phyloP scores from a whole-genome alignment of 2,113 vertebrate species.

The Pseudopipra pipra region DNA sequence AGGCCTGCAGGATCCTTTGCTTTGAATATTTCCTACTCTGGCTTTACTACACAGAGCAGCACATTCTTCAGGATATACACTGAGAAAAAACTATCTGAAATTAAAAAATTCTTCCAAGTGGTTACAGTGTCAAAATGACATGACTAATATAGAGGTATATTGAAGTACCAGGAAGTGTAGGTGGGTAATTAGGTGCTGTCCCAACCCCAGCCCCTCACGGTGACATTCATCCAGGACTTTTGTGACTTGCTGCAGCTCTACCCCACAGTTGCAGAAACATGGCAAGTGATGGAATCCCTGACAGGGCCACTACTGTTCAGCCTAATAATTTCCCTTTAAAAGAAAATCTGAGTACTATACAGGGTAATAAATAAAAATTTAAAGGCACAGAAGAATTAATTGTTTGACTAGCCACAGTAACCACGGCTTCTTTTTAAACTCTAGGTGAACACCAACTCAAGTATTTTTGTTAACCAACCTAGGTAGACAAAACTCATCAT shows the following conservation, averaged over 20 bases:
- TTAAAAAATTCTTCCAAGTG: background rate
- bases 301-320: background rate
- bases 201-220: background rate
- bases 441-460: background rate
- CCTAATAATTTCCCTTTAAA: background rate
- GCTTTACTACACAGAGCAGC: background rate
- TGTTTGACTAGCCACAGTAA: background rate
- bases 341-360: background rate
- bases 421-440: background rate
- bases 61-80: background rate
- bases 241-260: background rate
- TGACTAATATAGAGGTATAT: background rate
- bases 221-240: background rate
- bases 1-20: constrained; percentile 28
- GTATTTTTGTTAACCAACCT: background rate
- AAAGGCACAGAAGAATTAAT: background rate
- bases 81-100: background rate
- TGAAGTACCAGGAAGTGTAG: background rate
- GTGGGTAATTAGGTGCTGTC: background rate
- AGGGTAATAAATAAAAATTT: background rate
- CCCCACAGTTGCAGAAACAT: background rate
- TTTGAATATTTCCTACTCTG: constrained; percentile 18
- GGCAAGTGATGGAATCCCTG: background rate
- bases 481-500: constrained; percentile 34
- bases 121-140: background rate